Conservation (phyloP, 1,140 invertebrate species). For the Neodiprion lecontei region DNA sequence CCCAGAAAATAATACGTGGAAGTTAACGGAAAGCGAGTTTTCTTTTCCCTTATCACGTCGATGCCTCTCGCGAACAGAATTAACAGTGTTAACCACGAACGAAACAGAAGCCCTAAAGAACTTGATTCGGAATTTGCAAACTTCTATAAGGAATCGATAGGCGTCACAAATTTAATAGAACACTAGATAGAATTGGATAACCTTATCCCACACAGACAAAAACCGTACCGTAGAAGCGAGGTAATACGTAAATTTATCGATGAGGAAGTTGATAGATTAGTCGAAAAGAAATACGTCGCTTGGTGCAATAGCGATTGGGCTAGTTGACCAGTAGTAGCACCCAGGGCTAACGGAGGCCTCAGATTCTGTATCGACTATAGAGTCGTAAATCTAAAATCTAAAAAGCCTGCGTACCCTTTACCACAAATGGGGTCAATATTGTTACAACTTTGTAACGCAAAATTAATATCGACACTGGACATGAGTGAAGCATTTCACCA, state of each 20-base stretch:
- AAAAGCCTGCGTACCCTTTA: not conserved
- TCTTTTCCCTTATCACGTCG: conserved; percentile 10
- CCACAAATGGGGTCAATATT: conserved; percentile 12
- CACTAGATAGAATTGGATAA: conserved; percentile 23
- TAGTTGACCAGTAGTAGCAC: conserved; percentile 12
- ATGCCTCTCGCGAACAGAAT: not conserved
- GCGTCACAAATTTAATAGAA: conserved; percentile 21
- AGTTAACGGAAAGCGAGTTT: conserved; percentile 18
- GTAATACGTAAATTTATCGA: conserved; percentile 5
- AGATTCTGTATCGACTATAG: no score
- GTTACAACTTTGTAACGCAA: not conserved
- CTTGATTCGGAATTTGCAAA: conserved; percentile 21
- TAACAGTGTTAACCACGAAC: conserved; percentile 10
- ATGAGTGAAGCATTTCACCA: conserved; percentile 25
- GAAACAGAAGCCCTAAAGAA: not conserved
- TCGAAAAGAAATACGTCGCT: conserved; percentile 13
- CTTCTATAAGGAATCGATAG: conserved; percentile 14
- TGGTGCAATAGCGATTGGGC: conserved; percentile 17
- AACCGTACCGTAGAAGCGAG: conserved; percentile 20
- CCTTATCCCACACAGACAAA: conserved; percentile 22
- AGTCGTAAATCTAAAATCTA: no score
- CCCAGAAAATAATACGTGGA: conserved; percentile 10
- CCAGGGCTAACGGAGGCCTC: not conserved
- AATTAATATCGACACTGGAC: conserved; percentile 32
- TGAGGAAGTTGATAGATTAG: conserved; percentile 18